Evolutionary conservation across 2,888 invertebrate genomes (phyloP).

Genomic region (Leistus spinibarbis): DNA sequence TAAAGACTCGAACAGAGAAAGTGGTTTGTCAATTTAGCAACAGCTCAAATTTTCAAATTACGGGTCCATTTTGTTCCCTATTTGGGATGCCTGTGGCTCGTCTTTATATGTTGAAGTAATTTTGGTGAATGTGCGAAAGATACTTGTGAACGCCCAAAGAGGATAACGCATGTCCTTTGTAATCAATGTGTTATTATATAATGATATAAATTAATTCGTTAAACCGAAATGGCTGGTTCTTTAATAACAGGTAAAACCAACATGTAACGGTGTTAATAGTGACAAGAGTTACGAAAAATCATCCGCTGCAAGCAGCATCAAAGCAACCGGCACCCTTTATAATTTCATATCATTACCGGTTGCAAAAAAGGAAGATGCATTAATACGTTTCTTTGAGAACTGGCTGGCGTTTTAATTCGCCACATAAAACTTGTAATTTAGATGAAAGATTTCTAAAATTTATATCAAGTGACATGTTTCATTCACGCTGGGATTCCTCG

Average conservation of each 20-base stretch:
- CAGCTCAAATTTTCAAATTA: too few species aligned
- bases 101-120: too few species aligned
- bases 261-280: slow-evolving; percentile 4
- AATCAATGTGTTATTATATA: slow-evolving; percentile 24
- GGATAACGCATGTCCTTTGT: slow-evolving; percentile 1
- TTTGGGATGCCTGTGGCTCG: too few species aligned
- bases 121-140: not conserved
- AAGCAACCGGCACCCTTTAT: not conserved
- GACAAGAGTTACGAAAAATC: slow-evolving; percentile 18
- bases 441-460: not conserved
- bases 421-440: not conserved
- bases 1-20: too few species aligned
- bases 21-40: too few species aligned
- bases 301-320: not conserved
- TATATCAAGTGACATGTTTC: not conserved
- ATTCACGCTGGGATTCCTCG: not conserved
- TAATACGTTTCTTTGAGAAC: not conserved
- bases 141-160: slow-evolving; percentile 1
- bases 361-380: not conserved
- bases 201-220: slow-evolving; percentile 25
- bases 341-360: not conserved
- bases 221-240: not conserved
- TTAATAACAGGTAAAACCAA: slow-evolving; percentile 26
- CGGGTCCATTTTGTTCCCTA: too few species aligned
- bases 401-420: not conserved